Evolutionary conservation across 2,888 invertebrate genomes (phyloP), one percentile per base, ranked within the genome.

Genomic region (Lasiommata megera): DNA sequence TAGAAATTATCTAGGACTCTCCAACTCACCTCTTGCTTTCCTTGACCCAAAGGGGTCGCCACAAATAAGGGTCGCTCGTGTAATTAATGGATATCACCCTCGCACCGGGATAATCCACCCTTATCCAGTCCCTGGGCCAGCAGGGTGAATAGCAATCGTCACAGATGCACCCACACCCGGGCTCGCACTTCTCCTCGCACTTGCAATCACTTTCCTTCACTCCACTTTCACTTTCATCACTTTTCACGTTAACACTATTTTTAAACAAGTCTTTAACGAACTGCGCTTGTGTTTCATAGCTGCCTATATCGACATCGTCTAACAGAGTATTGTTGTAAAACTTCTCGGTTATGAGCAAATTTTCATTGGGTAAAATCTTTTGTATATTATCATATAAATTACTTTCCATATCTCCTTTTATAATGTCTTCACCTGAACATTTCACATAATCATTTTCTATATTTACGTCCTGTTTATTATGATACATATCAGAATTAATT

Each of bases 121-220:
- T 94, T 18, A 98, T 80, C 97, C 97, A 98, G 76, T 97, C 97
- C 60, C 93, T 91, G 0, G 97, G 97, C 97, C 97, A 97, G 72
- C 97, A 97, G 9, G 83, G 78, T 0, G 94, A 93, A 69, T 93
- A 94, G 54, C 91, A 92, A 3, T 83, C 74, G 28, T 84, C 86
- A 50, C 89, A 89, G 0, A 81, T 61, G 55, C 90, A 91, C 0
- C 89, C 89, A 37, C 89, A 89, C 0, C 89, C 90, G 0, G 74
- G 64, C 29, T 76, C 74, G 43, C 88, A 88, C 37, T 65, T 72
- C 6, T 37, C 34, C 34, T 56, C 67, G 63, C 76, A 77, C 63
- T 71, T 69, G 60, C 78, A 79, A n/a, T 70, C 54, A 17, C 53
- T 64, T 37, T 59, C 53, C 46, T 63, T 66, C 51, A 66, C 62